A percentile compares a stretch with the other conserved stretches of the same genome.
Evolutionary conservation across 2,113 vertebrate genomes (phyloP).

Genomic region (Callorhinus ursinus): DNA sequence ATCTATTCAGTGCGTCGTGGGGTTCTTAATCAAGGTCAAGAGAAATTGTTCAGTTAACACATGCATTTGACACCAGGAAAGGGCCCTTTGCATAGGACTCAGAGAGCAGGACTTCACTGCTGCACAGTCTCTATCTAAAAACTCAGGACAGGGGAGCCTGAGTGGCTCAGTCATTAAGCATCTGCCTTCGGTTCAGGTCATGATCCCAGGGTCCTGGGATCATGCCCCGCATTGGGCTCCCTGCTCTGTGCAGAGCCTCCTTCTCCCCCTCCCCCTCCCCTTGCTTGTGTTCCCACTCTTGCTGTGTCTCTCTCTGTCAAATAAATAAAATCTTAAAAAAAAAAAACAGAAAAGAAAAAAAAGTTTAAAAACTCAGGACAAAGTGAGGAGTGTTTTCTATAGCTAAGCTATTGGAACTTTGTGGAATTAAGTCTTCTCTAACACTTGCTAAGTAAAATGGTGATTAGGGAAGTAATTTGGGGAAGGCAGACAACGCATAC

Average conservation of each 20-base stretch:
- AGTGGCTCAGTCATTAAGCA: too few relatives aligned
- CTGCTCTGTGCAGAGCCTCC: too few relatives aligned
- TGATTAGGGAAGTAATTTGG: background rate
- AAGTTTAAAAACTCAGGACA: background rate
- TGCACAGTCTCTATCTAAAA: background rate
- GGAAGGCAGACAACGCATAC: background rate
- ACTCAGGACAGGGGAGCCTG: background rate
- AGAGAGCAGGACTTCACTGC: fast-evolving
- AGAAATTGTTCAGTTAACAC: slow-evolving; percentile 74
- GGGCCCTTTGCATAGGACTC: background rate
- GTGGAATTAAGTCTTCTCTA: background rate
- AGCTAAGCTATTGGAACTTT: background rate
- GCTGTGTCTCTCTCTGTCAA: too few relatives aligned
- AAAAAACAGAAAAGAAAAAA: too few relatives aligned
- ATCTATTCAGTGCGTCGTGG: slow-evolving; percentile 70
- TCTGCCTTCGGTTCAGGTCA: too few relatives aligned
- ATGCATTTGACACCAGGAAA: background rate
- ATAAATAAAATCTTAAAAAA: too few relatives aligned
- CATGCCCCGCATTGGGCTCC: too few relatives aligned
- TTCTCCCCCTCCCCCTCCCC: too few relatives aligned
- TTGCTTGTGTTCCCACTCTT: too few relatives aligned
- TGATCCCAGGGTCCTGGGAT: too few relatives aligned
- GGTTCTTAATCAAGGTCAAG: slow-evolving; percentile 75
- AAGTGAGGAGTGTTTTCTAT: background rate
- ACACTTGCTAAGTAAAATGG: background rate